Percentiles rank a stretch among this genome's conserved stretches.
phyloP scores from a whole-genome alignment of 2,888 invertebrate species.

The Augochlorella aurata region DNA sequence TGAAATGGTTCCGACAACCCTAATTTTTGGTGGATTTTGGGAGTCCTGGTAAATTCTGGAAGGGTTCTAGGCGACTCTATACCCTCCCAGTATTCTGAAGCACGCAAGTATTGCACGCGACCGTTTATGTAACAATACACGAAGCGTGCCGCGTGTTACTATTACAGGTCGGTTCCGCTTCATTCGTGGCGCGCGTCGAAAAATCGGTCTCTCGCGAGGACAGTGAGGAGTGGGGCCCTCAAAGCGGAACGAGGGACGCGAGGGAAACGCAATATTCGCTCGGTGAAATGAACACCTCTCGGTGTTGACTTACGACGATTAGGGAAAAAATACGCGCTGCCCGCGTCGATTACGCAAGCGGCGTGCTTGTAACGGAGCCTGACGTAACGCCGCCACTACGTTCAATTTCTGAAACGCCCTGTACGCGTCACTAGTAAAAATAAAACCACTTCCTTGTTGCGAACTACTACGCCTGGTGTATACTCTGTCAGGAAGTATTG shows the following conservation, averaged over 20 bases:
- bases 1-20: neutral
- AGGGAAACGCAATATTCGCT: slow-evolving; percentile 69
- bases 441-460: too few species aligned
- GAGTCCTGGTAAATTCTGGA: neutral
- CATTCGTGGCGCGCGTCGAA: neutral
- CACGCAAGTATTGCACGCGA: neutral
- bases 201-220: neutral
- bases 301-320: slow-evolving; percentile 68
- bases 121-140: neutral
- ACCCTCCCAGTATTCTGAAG: too few species aligned
- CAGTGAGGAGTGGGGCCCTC: neutral
- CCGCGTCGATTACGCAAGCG: slow-evolving; percentile 58
- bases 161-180: neutral
- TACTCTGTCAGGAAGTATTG: too few species aligned
- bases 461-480: too few species aligned
- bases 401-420: neutral
- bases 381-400: neutral
- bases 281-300: slow-evolving; percentile 63
- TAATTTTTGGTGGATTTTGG: neutral
- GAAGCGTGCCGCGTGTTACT: neutral
- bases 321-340: slow-evolving; percentile 43
- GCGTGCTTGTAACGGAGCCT: neutral
- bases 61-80: neutral
- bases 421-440: neutral
- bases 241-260: neutral